Conservation (phyloP, 2,113 vertebrate species). For the Sinosuthora webbiana region DNA sequence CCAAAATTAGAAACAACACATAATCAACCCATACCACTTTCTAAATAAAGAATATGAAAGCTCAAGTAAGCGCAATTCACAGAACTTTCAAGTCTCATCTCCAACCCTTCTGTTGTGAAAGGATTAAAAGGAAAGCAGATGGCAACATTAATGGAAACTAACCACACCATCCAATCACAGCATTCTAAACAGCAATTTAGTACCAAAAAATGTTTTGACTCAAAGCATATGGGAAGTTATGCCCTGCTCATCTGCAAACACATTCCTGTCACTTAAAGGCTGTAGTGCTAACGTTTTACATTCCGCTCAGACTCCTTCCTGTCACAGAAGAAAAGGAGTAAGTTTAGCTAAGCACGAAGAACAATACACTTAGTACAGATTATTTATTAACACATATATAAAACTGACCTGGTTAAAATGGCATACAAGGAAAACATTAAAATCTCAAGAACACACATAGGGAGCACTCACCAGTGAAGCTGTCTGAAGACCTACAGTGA, state of each 20-base stretch:
- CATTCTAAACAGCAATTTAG: not conserved
- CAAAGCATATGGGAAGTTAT: not conserved
- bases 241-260: not conserved
- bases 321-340: not conserved
- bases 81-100: not conserved
- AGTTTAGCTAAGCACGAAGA: not conserved
- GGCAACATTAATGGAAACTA: not conserved
- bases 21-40: rapidly evolving
- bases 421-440: not conserved
- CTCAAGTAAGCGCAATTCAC: not conserved
- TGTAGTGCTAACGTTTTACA: rapidly evolving
- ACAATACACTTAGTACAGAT: not conserved
- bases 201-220: not conserved
- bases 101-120: not conserved
- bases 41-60: not conserved
- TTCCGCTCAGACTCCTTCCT: rapidly evolving
- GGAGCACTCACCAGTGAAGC: slow-evolving; percentile 16
- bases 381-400: not conserved
- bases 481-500: slow-evolving; percentile 36
- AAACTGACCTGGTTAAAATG: not conserved
- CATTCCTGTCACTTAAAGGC: not conserved
- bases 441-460: not conserved
- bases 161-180: not conserved
- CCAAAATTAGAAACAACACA: not conserved
- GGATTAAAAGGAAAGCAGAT: not conserved